Conservation (phyloP, 2,888 invertebrate genomes). For the Hemaris fuciformis region DNA sequence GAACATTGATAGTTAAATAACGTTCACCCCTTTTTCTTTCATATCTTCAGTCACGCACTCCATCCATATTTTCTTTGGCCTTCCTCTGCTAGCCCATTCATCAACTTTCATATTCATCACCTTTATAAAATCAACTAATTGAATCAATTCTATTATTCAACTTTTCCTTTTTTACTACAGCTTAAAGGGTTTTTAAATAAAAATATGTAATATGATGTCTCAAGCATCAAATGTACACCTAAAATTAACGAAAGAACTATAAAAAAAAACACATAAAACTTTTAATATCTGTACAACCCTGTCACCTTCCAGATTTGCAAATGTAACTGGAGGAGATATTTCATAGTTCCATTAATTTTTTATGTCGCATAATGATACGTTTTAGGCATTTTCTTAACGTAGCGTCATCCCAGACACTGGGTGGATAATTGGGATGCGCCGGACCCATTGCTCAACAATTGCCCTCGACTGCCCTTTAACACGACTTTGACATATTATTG, state of each 20-base stretch:
- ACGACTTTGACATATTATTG: slow-evolving; percentile 63
- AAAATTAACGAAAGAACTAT: neutral
- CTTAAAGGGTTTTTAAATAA: too few species aligned
- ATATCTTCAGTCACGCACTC: too few species aligned
- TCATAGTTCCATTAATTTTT: neutral
- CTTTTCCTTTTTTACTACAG: too few species aligned
- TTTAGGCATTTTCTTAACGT: neutral
- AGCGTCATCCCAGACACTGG: slow-evolving; percentile 15
- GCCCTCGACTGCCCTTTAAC: slow-evolving; percentile 53
- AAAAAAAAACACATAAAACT: neutral
- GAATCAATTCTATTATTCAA: too few species aligned
- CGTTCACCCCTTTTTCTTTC: too few species aligned
- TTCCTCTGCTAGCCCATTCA: too few species aligned
- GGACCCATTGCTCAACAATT: slow-evolving; percentile 40
- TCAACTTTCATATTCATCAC: too few species aligned
- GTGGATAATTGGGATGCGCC: slow-evolving; percentile 34
- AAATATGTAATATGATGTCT: too few species aligned
- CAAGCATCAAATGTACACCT: too few species aligned
- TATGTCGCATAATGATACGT: neutral
- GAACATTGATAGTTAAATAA: too few species aligned
- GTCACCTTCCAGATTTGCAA: neutral
- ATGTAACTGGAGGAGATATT: slow-evolving; percentile 1
- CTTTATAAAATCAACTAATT: too few species aligned
- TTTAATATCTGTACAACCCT: neutral
- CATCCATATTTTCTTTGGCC: too few species aligned